These are phyloP conservation scores for Leptinotarsa defecta DNA, from an alignment of 1,140 invertebrate genomes.

Conservation along the genomic window DNA sequence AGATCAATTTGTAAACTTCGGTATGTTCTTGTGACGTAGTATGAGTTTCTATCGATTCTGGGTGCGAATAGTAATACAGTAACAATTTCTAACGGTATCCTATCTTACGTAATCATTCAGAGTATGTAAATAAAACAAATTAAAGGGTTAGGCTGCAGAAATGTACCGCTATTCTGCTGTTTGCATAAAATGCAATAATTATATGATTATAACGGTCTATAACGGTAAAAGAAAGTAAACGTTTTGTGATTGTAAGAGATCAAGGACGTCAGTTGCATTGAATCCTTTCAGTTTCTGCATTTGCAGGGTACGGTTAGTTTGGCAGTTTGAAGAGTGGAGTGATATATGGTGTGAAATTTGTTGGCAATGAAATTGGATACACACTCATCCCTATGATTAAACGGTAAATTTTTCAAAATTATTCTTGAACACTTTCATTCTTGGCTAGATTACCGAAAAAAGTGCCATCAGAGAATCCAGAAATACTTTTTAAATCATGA, in stretches of 20 bases:
- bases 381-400: neutral
- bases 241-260: neutral
- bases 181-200: neutral
- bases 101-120: neutral
- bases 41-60: neutral
- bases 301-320: neutral
- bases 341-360: neutral
- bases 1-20: neutral
- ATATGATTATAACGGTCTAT: neutral
- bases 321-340: neutral
- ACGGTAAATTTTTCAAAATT: neutral
- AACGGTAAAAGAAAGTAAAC: neutral
- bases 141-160: neutral
- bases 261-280: neutral
- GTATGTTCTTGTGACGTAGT: neutral
- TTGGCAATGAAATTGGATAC: neutral
- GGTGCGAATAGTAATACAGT: neutral
- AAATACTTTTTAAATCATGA: too few relatives aligned
- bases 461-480: too few relatives aligned
- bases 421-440: neutral
- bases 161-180: neutral
- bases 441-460: neutral
- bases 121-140: neutral
- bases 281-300: neutral
- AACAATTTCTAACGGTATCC: neutral